Percentiles rank a stretch among this genome's conserved stretches.
phyloP scores from a whole-genome alignment of 2,888 invertebrate genomes.

The Timema cristinae region DNA sequence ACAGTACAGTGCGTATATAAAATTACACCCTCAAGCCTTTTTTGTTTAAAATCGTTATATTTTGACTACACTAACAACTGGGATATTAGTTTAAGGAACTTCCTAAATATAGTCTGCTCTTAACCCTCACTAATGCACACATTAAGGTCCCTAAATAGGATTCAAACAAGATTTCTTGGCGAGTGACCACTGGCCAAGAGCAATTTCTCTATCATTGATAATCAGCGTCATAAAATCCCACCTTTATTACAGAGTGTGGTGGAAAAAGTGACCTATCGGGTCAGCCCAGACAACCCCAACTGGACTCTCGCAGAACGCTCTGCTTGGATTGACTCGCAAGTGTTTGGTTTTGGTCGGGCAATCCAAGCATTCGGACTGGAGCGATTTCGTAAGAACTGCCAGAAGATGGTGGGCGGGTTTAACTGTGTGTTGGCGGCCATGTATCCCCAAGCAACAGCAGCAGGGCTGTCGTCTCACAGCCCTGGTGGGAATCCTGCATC shows the following conservation, averaged over 20 bases:
- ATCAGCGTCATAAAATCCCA: no score
- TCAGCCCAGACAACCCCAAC: slow-evolving; percentile 61
- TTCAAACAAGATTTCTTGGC: no score
- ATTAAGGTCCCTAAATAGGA: no score
- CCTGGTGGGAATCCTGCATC: slow-evolving; percentile 27
- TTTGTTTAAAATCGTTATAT: no score
- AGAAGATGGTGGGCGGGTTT: slow-evolving; percentile 79
- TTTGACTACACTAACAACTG: no score
- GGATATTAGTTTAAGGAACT: no score
- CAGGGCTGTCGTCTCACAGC: slow-evolving; percentile 40
- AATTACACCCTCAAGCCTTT: no score
- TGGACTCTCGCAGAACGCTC: slow-evolving; percentile 76
- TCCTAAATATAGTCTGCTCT: no score
- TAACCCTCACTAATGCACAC: no score
- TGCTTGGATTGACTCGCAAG: slow-evolving; percentile 86
- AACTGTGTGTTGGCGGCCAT: slow-evolving; percentile 72
- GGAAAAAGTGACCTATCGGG: slow-evolving; percentile 81
- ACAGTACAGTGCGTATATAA: no score
- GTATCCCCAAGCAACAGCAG: slow-evolving; percentile 55
- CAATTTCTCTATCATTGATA: no score
- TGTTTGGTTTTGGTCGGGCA: slow-evolving; percentile 81
- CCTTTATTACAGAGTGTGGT: slow-evolving; percentile 67
- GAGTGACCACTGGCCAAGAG: no score
- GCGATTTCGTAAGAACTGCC: slow-evolving; percentile 81
- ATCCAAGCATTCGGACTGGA: slow-evolving; percentile 88